phyloP scores from a whole-genome alignment of 2,888 invertebrate species.

The Cryptophagus acutangulus region DNA sequence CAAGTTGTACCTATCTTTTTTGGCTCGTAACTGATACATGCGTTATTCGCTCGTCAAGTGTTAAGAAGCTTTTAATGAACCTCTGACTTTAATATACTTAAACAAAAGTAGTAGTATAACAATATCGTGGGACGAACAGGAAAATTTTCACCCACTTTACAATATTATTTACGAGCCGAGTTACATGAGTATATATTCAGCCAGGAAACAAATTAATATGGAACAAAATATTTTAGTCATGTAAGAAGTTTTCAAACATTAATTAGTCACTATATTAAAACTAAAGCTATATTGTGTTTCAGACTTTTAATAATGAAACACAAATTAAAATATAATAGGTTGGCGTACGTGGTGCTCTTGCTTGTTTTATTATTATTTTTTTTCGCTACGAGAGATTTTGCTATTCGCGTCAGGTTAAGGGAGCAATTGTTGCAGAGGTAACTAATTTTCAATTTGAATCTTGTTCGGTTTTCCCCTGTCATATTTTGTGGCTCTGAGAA shows the following conservation, averaged over 20 bases:
- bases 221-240: slow-evolving; percentile 30
- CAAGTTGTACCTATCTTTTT: no score
- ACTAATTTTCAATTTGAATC: slow-evolving; percentile 48
- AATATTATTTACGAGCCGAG: slow-evolving; percentile 24
- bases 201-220: slow-evolving; percentile 29
- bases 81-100: slow-evolving; percentile 23
- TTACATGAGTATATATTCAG: slow-evolving; percentile 24
- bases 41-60: slow-evolving; percentile 37
- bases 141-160: slow-evolving; percentile 25
- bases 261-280: slow-evolving; percentile 31
- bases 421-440: slow-evolving; percentile 42
- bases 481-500: slow-evolving; percentile 28
- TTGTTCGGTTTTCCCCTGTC: slow-evolving; percentile 39
- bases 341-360: no score
- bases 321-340: no score
- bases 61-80: slow-evolving; percentile 40
- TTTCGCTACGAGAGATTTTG: no score
- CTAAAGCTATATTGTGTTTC: slow-evolving; percentile 25
- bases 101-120: slow-evolving; percentile 14
- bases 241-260: slow-evolving; percentile 27
- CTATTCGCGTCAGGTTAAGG: no score
- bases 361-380: no score
- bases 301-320: no score
- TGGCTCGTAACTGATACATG: slow-evolving; percentile 34
- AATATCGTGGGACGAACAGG: slow-evolving; percentile 14